Percentiles rank a stretch among this genome's conserved stretches.
phyloP scores from a whole-genome alignment of 2,113 vertebrate species.

The Nyctibius bracteatus region DNA sequence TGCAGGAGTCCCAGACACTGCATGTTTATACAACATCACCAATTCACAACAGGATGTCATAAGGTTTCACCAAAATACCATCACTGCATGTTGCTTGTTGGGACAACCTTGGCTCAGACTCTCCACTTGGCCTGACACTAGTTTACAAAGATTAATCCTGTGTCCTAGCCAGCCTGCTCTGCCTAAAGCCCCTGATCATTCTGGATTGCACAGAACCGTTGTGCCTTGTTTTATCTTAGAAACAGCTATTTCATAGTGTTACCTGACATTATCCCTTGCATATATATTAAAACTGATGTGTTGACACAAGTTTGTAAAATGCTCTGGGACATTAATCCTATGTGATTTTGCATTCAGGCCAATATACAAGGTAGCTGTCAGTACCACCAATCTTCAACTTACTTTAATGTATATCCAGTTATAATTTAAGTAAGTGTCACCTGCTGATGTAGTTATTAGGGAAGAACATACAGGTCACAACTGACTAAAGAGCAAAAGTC shows the following conservation, averaged over 20 bases:
- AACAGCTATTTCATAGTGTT: neutral
- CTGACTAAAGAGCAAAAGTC: neutral
- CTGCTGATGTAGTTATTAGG: neutral
- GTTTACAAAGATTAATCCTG: neutral
- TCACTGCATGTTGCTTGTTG: neutral
- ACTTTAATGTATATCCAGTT: neutral
- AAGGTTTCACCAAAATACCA: neutral
- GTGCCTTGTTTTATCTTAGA: neutral
- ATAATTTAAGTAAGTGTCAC: neutral
- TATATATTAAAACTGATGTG: neutral
- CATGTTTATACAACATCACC: neutral
- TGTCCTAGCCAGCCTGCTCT: neutral
- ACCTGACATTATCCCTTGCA: neutral
- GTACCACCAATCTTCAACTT: neutral
- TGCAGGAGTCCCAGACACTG: neutral
- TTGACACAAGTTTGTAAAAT: neutral
- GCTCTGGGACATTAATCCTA: neutral
- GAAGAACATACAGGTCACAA: neutral
- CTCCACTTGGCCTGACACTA: neutral
- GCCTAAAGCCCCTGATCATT: neutral
- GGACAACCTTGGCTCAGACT: neutral
- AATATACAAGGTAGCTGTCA: neutral
- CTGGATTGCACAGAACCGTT: neutral
- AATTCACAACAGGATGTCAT: neutral
- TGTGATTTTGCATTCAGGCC: neutral